A percentile compares a stretch with the other conserved stretches of the same genome.
These are phyloP conservation scores for Erynnis tages DNA, from an alignment of 2,888 invertebrate species.

Conservation along the genomic window DNA sequence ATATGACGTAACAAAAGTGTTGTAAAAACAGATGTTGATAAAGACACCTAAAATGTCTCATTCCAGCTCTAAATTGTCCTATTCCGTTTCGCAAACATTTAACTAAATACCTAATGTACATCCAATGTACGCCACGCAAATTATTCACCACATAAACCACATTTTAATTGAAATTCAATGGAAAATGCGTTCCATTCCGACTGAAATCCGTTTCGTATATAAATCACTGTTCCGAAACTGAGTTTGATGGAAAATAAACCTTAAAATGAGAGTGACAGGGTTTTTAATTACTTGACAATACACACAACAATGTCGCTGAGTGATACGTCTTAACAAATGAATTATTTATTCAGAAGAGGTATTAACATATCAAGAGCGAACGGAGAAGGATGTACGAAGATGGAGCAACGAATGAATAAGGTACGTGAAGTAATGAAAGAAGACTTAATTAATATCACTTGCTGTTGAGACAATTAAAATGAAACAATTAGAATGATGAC, in stretches of 20 bases:
- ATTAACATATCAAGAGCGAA: constrained; percentile 75
- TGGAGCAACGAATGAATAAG: background rate
- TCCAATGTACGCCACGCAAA: constrained; percentile 16
- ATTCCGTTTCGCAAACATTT: constrained; percentile 19
- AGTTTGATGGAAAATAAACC: constrained; percentile 21
- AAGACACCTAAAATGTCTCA: constrained; percentile 6
- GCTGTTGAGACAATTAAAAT: too few species aligned
- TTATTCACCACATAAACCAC: constrained; percentile 26
- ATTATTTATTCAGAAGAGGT: constrained; percentile 76
- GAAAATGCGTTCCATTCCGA: constrained; percentile 27
- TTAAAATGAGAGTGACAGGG: constrained; percentile 15
- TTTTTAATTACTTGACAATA: constrained; percentile 12
- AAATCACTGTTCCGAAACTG: constrained; percentile 23
- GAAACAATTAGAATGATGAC: too few species aligned
- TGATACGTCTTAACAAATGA: constrained; percentile 73
- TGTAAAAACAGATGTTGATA: too few species aligned
- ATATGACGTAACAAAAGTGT: too few species aligned
- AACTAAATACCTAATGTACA: constrained; percentile 24
- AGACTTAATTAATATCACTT: too few species aligned
- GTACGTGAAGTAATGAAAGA: too few species aligned
- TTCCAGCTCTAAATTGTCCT: constrained; percentile 2
- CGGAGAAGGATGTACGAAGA: constrained; percentile 31
- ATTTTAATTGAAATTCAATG: constrained; percentile 28
- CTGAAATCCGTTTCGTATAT: constrained; percentile 23
- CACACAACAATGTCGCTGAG: constrained; percentile 58